These are phyloP conservation scores for Thaumatotibia leucotreta DNA, from an alignment of 1,140 invertebrate genomes.

Conservation along the genomic window DNA sequence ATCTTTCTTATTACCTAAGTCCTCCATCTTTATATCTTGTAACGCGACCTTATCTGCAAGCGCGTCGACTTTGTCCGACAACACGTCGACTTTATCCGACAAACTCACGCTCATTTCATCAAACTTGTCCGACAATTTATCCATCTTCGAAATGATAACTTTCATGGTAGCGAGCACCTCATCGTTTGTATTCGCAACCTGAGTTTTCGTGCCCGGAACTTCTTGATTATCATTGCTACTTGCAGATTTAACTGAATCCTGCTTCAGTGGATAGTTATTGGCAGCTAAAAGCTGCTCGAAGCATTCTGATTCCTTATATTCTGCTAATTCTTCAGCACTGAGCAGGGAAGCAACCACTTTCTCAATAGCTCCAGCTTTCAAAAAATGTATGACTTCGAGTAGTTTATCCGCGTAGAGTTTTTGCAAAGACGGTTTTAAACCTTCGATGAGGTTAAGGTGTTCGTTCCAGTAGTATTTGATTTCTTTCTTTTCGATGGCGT, in stretches of 20 bases:
- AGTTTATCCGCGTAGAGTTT: slow-evolving; percentile 41
- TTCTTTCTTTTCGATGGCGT: slow-evolving; percentile 43
- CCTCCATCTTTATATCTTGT: not conserved
- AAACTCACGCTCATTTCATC: not conserved
- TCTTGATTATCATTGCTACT: not conserved
- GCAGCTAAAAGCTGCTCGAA: slow-evolving; percentile 26
- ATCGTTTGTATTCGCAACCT: not conserved
- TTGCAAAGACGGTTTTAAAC: slow-evolving; percentile 31
- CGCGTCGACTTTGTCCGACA: not conserved
- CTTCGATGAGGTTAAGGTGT: slow-evolving; percentile 58
- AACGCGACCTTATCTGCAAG: not conserved
- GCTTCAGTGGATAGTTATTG: not conserved
- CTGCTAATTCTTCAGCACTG: slow-evolving; percentile 31
- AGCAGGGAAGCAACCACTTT: slow-evolving; percentile 31
- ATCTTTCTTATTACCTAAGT: too few species aligned
- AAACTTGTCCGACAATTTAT: not conserved
- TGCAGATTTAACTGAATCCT: not conserved
- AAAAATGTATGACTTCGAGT: slow-evolving; percentile 33
- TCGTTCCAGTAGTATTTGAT: slow-evolving; percentile 73
- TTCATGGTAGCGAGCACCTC: not conserved
- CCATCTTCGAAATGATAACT: not conserved
- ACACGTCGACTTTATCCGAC: not conserved
- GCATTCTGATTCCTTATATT: slow-evolving; percentile 47
- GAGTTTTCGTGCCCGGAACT: not conserved
- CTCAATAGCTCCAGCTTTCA: slow-evolving; percentile 41